Percentiles rank a stretch among this genome's conserved stretches.
Conservation (phyloP, 2,888 invertebrate genomes). For the Cotesia congregata region DNA sequence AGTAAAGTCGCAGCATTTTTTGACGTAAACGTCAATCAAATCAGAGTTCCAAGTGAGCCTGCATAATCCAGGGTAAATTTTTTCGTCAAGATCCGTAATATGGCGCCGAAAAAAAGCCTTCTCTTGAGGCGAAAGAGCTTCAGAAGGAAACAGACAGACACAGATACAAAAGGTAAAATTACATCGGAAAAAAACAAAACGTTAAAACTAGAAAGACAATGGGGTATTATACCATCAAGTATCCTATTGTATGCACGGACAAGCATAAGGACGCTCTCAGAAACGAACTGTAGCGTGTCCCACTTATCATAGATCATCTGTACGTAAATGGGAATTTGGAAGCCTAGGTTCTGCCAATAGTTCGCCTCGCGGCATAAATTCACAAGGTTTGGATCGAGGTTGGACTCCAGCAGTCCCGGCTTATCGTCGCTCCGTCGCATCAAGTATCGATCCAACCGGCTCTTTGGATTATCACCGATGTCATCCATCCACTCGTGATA, state of each 20-base stretch:
- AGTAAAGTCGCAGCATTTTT: conserved; percentile 78
- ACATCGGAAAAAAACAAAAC: not conserved
- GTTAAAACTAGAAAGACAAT: conserved; percentile 14
- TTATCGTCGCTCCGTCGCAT: conserved; percentile 77
- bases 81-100: conserved; percentile 74
- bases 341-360: conserved; percentile 81
- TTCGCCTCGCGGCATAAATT: conserved; percentile 80
- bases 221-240: conserved; percentile 69
- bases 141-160: not conserved
- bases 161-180: not conserved
- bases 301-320: conserved; percentile 77
- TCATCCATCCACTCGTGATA: conserved; percentile 75
- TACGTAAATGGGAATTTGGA: conserved; percentile 80
- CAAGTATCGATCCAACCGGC: conserved; percentile 79
- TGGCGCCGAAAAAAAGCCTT: conserved; percentile 83
- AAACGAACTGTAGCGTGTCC: conserved; percentile 75
- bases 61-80: conserved; percentile 80
- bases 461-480: conserved; percentile 75
- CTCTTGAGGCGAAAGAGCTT: conserved; percentile 83
- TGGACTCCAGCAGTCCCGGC: conserved; percentile 80
- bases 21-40: conserved; percentile 80
- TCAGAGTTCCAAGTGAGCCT: conserved; percentile 83
- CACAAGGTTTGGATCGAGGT: conserved; percentile 82
- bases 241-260: conserved; percentile 85
- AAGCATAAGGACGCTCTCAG: conserved; percentile 80